Evolutionary conservation across 2,113 vertebrate species (phyloP).

Genomic region (Nematolebias whitei): DNA sequence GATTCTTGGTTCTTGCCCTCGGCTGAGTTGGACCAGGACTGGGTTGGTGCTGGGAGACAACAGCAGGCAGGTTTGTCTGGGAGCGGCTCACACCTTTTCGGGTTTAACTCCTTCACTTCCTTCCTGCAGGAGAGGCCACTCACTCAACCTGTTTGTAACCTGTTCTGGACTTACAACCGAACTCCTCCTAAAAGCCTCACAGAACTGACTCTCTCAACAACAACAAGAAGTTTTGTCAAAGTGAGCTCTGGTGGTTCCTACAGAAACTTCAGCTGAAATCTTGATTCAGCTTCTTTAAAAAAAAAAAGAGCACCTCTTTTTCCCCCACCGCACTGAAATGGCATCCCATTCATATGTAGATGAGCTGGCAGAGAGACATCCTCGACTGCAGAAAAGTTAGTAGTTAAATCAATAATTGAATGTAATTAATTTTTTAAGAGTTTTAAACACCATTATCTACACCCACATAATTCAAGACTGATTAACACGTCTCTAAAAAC

Average conservation of each 20-base stretch:
- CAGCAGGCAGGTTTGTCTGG: constrained; percentile 73
- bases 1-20: not conserved
- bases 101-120: constrained; percentile 73
- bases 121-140: constrained; percentile 12
- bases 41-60: constrained; percentile 35
- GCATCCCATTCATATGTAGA: constrained; percentile 67
- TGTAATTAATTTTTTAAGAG: not conserved
- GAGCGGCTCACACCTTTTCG: constrained; percentile 65
- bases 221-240: not conserved
- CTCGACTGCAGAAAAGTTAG: constrained; percentile 10
- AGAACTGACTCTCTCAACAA: not conserved
- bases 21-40: constrained; percentile 7
- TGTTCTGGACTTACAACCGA: constrained; percentile 27
- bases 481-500: too few relatives aligned
- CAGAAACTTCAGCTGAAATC: constrained; percentile 1
- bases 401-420: not conserved
- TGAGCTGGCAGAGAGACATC: constrained; percentile 63
- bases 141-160: constrained; percentile 67
- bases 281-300: constrained; percentile 42
- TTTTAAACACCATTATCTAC: too few relatives aligned
- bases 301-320: constrained; percentile 42
- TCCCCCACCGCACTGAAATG: constrained; percentile 25
- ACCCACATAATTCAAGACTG: too few relatives aligned
- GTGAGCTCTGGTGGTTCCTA: not conserved
- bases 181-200: too few relatives aligned